These are phyloP conservation scores for Oncorhynchus kisutch DNA, from an alignment of 2,113 vertebrate genomes.

Conservation along the genomic window DNA sequence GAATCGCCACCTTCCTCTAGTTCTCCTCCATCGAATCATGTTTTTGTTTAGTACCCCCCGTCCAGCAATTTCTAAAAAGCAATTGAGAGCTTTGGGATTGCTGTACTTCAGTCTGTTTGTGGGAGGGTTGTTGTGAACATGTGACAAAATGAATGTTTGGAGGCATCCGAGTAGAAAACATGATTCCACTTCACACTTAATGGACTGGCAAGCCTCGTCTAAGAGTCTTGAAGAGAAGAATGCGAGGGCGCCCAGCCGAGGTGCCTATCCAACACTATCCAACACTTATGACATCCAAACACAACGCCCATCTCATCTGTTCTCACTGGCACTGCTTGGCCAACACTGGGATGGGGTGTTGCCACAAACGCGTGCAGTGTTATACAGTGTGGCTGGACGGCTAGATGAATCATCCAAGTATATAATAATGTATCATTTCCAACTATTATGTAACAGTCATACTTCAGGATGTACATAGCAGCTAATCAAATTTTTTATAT, in stretches of 20 bases:
- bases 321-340: not conserved
- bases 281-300: not conserved
- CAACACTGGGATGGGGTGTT: not conserved
- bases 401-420: not conserved
- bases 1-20: not conserved
- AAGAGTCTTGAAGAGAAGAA: conserved; percentile 14
- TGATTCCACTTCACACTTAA: conserved; percentile 42
- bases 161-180: conserved; percentile 34
- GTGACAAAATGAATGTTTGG: conserved; percentile 41
- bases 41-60: too few relatives aligned
- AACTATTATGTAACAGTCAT: not conserved
- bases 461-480: not conserved
- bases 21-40: not conserved
- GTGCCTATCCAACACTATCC: not conserved
- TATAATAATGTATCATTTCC: not conserved
- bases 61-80: too few relatives aligned
- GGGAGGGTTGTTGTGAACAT: conserved; percentile 12
- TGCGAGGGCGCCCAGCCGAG: not conserved
- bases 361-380: not conserved
- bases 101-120: conserved; percentile 2
- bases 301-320: not conserved
- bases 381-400: not conserved
- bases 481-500: too few relatives aligned
- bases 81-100: not conserved
- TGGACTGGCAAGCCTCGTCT: conserved; percentile 30